Base-by-base conservation (phyloP, 1,140 invertebrate genomes). In the Papilio machaon region DNA sequence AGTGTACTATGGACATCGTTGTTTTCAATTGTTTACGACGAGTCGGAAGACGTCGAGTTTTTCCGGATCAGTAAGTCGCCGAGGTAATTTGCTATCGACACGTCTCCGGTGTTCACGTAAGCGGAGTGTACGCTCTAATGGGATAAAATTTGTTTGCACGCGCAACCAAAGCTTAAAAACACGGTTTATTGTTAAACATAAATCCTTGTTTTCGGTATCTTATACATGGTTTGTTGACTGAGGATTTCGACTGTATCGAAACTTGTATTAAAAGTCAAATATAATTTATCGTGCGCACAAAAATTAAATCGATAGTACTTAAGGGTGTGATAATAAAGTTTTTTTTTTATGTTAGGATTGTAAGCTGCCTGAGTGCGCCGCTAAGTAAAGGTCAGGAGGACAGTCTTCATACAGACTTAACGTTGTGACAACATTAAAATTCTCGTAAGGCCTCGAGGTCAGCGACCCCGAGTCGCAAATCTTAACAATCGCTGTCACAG, bases 31-130 rank as follows among this genome's bases (percentile, higher is more conserved):
- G 89, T 90, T 88, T 84, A 86, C 83, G 67, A 70, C 67, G 73
- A 82, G 83, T 89, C 85, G 86, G 85, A 87, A 89, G 84, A 75
- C 82, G 80, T 84, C 89, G 54, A 85, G 90, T 87, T 90, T 90
- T 89, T 90, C 89, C 89, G 88, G 89, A 89, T 82, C 52, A 81
- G 81, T 84, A 67, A 81, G 81, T 85, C 60, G 81, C 74, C 80
- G 49, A 58, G 75, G 52, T 60, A 78, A 78, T 78, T 78, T 60
- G 54, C 75, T 60, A 78, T 78, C 52, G 52, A 78, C 52, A 78
- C 75, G 75, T 78, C 15, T 60, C 75, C 38, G 75, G 49, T 58
- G 75, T 43, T 78, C 52, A 60, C 17, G 75, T 54, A 76, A 47
- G 6, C 23, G 54, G 2, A 2, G 75, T 77, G 49, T 60, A 38